Evolutionary conservation across 1,140 invertebrate genomes (phyloP).

Genomic region (Trypoxylus dichotomus): DNA sequence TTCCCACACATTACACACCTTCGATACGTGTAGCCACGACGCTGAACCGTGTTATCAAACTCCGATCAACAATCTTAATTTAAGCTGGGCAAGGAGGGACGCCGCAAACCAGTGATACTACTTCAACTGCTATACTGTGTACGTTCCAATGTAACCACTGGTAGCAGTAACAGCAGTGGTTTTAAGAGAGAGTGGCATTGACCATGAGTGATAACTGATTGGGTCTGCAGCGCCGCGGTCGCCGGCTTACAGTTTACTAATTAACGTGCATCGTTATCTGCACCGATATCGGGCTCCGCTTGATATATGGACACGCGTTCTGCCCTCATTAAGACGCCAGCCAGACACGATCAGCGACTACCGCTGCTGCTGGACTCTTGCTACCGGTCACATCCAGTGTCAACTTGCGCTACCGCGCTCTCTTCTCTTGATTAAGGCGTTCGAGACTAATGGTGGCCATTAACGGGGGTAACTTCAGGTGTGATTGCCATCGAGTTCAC

Average conservation of each 20-base stretch:
- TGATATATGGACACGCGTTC: slow-evolving; percentile 48
- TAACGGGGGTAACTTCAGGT: slow-evolving; percentile 32
- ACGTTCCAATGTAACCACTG: neutral
- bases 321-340: slow-evolving; percentile 48
- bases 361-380: slow-evolving; percentile 33
- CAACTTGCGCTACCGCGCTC: slow-evolving; percentile 30
- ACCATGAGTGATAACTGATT: slow-evolving; percentile 39
- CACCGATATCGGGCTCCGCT: slow-evolving; percentile 38
- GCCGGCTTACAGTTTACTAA: slow-evolving; percentile 46
- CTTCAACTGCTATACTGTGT: neutral
- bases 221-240: slow-evolving; percentile 39
- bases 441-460: slow-evolving; percentile 33
- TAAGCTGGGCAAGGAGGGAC: slow-evolving; percentile 20
- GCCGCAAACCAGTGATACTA: slow-evolving; percentile 15
- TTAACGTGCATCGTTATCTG: slow-evolving; percentile 45
- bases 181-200: slow-evolving; percentile 25
- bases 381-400: slow-evolving; percentile 30
- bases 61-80: slow-evolving; percentile 35
- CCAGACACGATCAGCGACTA: slow-evolving; percentile 42
- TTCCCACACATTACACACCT: slow-evolving; percentile 35
- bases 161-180: slow-evolving; percentile 9
- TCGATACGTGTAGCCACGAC: slow-evolving; percentile 32
- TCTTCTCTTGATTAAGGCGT: slow-evolving; percentile 34
- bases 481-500: slow-evolving; percentile 31
- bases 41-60: slow-evolving; percentile 27